These are phyloP conservation scores for Paramuricea clavata DNA, from an alignment of 92 coral and sea anemone species.

Conservation along the genomic window DNA sequence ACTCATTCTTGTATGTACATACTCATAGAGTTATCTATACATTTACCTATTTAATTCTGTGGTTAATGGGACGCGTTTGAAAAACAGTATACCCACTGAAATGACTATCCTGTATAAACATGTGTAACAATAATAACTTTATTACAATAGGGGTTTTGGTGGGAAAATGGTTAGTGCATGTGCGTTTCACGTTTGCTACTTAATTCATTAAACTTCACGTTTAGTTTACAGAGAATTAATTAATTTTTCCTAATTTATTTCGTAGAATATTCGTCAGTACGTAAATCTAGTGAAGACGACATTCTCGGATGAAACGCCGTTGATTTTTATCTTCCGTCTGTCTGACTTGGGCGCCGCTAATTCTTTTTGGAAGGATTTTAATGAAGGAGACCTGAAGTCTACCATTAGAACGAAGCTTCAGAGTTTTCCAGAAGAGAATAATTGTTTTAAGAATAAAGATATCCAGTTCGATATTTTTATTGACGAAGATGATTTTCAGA, in stretches of 20 bases:
- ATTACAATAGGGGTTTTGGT: too few species aligned
- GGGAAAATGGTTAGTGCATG: too few species aligned
- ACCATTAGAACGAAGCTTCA: slow-evolving; percentile 52
- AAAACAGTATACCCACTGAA: too few species aligned
- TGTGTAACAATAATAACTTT: too few species aligned
- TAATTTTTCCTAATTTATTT: neutral
- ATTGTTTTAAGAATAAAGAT: neutral
- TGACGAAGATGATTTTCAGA: neutral
- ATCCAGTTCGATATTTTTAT: neutral
- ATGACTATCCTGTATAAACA: too few species aligned
- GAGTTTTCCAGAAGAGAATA: neutral
- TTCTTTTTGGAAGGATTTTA: slow-evolving; percentile 80
- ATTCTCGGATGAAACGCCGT: slow-evolving; percentile 21
- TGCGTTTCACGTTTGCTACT: too few species aligned
- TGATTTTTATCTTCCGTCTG: slow-evolving; percentile 77
- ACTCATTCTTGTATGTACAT: too few species aligned
- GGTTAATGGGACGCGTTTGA: too few species aligned
- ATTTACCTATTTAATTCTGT: too few species aligned
- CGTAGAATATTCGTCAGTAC: slow-evolving; percentile 74
- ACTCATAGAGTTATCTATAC: too few species aligned
- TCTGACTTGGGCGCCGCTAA: slow-evolving; percentile 83
- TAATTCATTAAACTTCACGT: too few species aligned
- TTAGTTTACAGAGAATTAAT: too few species aligned
- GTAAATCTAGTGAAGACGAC: slow-evolving; percentile 72
- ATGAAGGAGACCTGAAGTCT: slow-evolving; percentile 41